Base-by-base conservation (phyloP, 2,888 invertebrate species). In the Xestia c-nigrum region DNA sequence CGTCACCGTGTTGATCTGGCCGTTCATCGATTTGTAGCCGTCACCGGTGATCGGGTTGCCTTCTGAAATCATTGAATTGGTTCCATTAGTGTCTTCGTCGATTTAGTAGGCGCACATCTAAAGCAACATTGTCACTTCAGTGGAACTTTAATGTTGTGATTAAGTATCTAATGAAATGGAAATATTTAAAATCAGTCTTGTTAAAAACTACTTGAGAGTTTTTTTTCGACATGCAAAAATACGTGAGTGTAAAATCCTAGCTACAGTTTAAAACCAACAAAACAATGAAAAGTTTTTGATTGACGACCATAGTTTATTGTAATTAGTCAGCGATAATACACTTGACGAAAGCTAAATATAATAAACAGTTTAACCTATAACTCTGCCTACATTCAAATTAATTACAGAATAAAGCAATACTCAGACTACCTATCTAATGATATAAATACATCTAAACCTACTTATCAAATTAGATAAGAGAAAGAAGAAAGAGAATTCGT, bases 31-130 rank as follows among this genome's bases (percentile, higher is more conserved):
- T 92, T 96, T 97, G 95, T 97, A 97, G 91, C 97, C 97, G 90
- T 97, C 97, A 85, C 97, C 97, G 89, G 97, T 97, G 91, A 97
- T 97, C 73, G 97, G 97, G 93, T 97, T 97, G 90, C 97, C 97
- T 93, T 97, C 97, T 97, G 96, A 64, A 97, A 97, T 67, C 63
- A 74, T 81, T 68, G 55, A 7, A 83, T 78, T 89, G 68, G n/a
- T 71, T 64, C 50, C 66, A 43, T 87, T 77, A 87, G 72, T 76
- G 74, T 68, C 47, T 16, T 57, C 21, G 6, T 46, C 12, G 19
- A 59, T 14, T 21, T 14, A 69, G 4, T 16, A 21, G 55, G 12
- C 21, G 52, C 43, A 76, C 68, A 74, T 66, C 72, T 71, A 83
- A 80, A 80, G 72, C 74, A 81, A 80, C 72, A 57, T 38, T 64